phyloP scores from a whole-genome alignment of 2,113 vertebrate species.

The Scortum barcoo region DNA sequence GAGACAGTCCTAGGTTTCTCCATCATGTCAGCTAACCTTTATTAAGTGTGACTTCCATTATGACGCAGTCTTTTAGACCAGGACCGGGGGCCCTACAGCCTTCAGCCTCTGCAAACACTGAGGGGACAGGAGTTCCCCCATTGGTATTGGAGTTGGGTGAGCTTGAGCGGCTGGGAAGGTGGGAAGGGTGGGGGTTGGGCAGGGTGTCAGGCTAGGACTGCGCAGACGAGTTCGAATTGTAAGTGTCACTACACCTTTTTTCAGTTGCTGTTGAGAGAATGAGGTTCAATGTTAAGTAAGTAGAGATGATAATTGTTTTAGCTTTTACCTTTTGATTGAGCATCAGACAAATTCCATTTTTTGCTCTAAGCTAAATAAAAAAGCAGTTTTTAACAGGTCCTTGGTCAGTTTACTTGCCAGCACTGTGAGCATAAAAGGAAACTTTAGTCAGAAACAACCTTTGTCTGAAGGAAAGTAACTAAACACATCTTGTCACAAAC shows the following conservation, averaged over 20 bases:
- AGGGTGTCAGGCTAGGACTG: conserved; percentile 95
- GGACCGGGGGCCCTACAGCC: conserved; percentile 84
- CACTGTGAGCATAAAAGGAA: neutral
- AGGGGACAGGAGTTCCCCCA: conserved; percentile 57
- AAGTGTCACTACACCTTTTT: conserved; percentile 94
- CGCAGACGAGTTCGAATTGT: conserved; percentile 93
- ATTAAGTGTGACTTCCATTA: conserved; percentile 95
- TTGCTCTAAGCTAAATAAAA: neutral
- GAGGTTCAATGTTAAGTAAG: neutral
- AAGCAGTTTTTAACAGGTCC: neutral
- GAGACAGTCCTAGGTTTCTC: no score
- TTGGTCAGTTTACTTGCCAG: neutral
- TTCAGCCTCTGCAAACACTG: conserved; percentile 83
- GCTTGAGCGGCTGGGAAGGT: conserved; percentile 91
- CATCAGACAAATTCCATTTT: neutral
- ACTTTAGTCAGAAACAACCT: neutral
- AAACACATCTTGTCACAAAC: no score
- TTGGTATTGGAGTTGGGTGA: conserved; percentile 90
- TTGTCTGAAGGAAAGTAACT: neutral
- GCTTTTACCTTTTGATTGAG: neutral
- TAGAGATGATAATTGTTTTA: neutral
- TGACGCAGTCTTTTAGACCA: conserved; percentile 93
- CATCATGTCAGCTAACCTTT: conserved; percentile 86
- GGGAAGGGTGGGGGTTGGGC: conserved; percentile 90
- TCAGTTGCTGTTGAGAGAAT: conserved; percentile 88